Conservation (phyloP, 1,140 invertebrate genomes). For the Streblospio benedicti region DNA sequence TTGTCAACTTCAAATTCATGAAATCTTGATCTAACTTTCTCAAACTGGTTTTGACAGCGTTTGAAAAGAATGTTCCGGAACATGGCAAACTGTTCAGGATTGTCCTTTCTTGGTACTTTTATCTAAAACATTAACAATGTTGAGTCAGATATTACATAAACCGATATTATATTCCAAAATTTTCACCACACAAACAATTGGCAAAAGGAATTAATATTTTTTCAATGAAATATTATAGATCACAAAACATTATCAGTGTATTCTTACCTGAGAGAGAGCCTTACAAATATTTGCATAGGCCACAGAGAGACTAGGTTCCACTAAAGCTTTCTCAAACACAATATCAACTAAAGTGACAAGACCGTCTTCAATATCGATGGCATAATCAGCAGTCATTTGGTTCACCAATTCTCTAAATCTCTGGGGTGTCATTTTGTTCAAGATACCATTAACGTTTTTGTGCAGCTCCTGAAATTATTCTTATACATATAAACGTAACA, state of each 20-base stretch:
- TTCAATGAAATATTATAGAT: not conserved
- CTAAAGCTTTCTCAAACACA: constrained; percentile 88
- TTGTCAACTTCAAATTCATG: constrained; percentile 53
- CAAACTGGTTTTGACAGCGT: constrained; percentile 79
- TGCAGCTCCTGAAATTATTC: constrained; percentile 57
- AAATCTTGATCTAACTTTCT: constrained; percentile 62
- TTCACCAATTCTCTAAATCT: constrained; percentile 74
- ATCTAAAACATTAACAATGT: constrained; percentile 26
- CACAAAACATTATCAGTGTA: constrained; percentile 5
- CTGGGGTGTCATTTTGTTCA: constrained; percentile 91
- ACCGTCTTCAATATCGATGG: constrained; percentile 71
- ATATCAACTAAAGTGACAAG: constrained; percentile 77
- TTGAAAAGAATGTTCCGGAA: constrained; percentile 74
- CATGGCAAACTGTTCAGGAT: constrained; percentile 51
- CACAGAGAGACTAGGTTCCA: constrained; percentile 83
- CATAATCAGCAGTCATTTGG: constrained; percentile 61
- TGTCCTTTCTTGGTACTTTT: constrained; percentile 30
- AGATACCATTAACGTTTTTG: constrained; percentile 72
- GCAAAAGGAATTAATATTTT: not conserved
- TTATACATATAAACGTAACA: too few species aligned
- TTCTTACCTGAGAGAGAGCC: constrained; percentile 38
- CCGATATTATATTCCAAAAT: not conserved
- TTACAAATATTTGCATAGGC: constrained; percentile 74
- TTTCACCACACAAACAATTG: not conserved
- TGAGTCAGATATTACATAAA: too few species aligned